Evolutionary conservation across 2,797 vertebrate genomes (phyloP).

Genomic region (Phyllotis vaccarum): DNA sequence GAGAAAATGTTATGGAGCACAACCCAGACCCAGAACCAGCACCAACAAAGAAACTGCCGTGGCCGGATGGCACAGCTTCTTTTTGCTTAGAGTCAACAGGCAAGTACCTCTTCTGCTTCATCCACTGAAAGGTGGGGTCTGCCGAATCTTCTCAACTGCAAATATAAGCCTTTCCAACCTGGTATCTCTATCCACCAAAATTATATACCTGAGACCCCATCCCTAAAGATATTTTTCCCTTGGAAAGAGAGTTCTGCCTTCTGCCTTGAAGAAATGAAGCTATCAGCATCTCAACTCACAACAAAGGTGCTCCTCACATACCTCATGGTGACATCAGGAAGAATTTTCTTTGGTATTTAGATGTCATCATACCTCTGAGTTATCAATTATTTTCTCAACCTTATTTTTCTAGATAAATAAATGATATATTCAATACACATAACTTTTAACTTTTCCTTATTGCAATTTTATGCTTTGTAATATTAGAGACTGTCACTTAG

Average conservation of each 20-base stretch:
- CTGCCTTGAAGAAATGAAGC: neutral
- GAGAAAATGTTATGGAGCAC: neutral
- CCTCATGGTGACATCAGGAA: neutral
- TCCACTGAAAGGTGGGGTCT: slow-evolving; percentile 15
- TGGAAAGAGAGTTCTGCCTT: neutral
- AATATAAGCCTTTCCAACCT: neutral
- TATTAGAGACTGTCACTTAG: slow-evolving; percentile 37
- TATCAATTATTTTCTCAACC: neutral
- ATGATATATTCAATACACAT: neutral
- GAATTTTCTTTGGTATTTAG: slow-evolving; percentile 12
- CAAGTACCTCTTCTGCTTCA: neutral
- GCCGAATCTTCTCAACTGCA: neutral
- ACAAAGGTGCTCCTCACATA: neutral
- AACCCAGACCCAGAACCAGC: neutral
- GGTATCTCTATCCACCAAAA: neutral
- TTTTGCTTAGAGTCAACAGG: neutral
- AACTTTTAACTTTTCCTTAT: neutral
- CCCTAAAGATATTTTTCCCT: neutral
- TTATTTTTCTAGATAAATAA: slow-evolving; percentile 17
- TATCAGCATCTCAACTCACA: neutral
- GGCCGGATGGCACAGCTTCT: neutral
- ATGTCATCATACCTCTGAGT: neutral
- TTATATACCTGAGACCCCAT: neutral
- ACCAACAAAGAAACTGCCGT: neutral
- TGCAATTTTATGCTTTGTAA: neutral